Conservation (phyloP, 2,797 vertebrate species). For the Pelodytes ibericus region DNA sequence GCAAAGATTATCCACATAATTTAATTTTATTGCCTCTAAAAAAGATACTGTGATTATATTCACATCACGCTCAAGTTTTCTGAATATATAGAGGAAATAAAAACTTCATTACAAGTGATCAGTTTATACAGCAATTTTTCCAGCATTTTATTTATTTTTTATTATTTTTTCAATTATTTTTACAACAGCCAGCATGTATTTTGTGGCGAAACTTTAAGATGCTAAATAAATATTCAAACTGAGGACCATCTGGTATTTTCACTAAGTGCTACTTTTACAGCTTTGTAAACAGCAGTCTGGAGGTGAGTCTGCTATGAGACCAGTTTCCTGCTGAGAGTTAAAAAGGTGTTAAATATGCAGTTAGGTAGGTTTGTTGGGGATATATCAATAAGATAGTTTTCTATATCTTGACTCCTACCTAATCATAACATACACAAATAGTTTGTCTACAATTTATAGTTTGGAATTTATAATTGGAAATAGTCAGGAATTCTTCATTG, state of each 20-base stretch:
- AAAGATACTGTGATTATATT: constrained; percentile 39
- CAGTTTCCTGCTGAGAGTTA: constrained; percentile 43
- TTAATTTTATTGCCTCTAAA: constrained; percentile 31
- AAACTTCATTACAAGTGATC: constrained; percentile 17
- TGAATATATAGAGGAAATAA: constrained; percentile 26
- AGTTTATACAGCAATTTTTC: constrained; percentile 28
- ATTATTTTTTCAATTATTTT: constrained; percentile 50
- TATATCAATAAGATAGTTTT: constrained; percentile 30
- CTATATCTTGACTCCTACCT: constrained; percentile 23
- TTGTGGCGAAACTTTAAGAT: constrained; percentile 46
- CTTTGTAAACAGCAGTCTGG: constrained; percentile 43
- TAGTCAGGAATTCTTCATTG: too few relatives aligned
- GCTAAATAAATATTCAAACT: constrained; percentile 48
- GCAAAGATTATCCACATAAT: constrained; percentile 34
- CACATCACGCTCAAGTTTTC: constrained; percentile 34
- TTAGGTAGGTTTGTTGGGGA: constrained; percentile 31
- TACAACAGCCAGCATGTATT: constrained; percentile 46
- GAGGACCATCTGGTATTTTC: constrained; percentile 51
- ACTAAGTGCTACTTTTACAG: constrained; percentile 51
- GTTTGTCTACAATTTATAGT: constrained; percentile 5
- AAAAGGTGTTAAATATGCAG: constrained; percentile 37
- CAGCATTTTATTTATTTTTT: constrained; percentile 44
- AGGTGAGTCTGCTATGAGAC: constrained; percentile 16
- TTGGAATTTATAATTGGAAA: too few relatives aligned
- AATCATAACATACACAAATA: constrained; percentile 29